These are phyloP conservation scores for Philaethria dido DNA, from an alignment of 2,888 invertebrate species.

Conservation along the genomic window DNA sequence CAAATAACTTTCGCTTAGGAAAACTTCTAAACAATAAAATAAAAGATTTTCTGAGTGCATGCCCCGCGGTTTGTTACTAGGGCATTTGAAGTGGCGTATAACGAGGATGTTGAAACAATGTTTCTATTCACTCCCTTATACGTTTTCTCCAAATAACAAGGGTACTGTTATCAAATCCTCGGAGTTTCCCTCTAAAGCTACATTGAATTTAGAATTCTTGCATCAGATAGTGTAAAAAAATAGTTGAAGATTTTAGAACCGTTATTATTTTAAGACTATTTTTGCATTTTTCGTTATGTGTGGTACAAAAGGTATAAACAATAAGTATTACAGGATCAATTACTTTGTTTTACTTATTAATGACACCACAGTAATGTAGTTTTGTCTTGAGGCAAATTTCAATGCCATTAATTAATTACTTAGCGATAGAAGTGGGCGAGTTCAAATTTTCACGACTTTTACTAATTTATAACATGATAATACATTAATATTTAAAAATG, in stretches of 20 bases:
- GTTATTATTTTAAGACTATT: neutral
- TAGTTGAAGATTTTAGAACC: neutral
- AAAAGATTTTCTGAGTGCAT: conserved; percentile 50
- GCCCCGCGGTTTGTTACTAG: conserved; percentile 75
- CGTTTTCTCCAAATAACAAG: conserved; percentile 81
- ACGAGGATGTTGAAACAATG: conserved; percentile 76
- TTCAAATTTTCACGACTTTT: no score
- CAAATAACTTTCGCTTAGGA: neutral
- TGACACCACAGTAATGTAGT: no score
- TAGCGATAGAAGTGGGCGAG: no score
- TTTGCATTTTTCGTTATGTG: neutral
- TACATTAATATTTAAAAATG: no score
- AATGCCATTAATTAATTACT: no score
- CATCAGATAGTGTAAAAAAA: neutral
- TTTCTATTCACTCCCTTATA: conserved; percentile 68
- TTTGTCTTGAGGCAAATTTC: no score
- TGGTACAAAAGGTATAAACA: no score
- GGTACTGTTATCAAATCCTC: conserved; percentile 77
- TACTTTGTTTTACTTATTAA: no score
- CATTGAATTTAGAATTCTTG: neutral
- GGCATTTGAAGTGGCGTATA: conserved; percentile 73
- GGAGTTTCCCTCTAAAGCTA: neutral
- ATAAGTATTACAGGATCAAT: no score
- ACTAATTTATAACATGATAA: no score
- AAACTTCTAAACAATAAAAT: conserved; percentile 50